These are phyloP conservation scores for Anser cygnoides DNA, from an alignment of 2,113 vertebrate genomes.

Conservation along the genomic window DNA sequence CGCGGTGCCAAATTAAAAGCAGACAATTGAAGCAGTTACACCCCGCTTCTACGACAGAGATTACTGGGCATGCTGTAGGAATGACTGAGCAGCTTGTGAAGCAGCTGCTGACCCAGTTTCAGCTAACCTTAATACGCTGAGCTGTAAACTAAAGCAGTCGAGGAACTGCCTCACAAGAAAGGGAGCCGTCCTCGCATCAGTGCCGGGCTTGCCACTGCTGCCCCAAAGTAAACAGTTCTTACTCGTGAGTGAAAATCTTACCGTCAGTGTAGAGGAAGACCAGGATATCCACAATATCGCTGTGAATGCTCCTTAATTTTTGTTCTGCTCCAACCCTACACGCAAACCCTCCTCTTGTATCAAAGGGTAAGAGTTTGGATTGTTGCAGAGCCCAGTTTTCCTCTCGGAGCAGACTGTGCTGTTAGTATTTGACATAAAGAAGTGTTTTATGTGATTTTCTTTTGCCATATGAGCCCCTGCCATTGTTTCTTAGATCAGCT, in stretches of 20 bases:
- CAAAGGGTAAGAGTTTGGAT: background rate
- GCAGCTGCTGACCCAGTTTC: conserved; percentile 66
- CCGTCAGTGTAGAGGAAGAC: background rate
- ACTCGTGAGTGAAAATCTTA: background rate
- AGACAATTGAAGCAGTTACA: background rate
- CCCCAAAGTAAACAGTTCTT: background rate
- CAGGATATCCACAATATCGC: background rate
- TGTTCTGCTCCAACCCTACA: background rate
- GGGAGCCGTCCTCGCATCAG: background rate
- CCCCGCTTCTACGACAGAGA: background rate
- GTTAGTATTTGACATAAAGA: background rate
- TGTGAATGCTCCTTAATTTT: background rate
- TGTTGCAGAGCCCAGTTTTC: background rate
- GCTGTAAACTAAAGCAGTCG: conserved; percentile 19
- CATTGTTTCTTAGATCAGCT: background rate
- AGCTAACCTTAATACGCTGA: conserved; percentile 24
- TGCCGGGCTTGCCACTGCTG: background rate
- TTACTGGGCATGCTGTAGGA: background rate
- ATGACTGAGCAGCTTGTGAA: conserved; percentile 38
- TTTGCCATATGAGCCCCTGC: background rate
- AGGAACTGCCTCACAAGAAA: background rate
- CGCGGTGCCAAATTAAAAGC: background rate
- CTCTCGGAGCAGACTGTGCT: background rate
- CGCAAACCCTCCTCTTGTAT: background rate
- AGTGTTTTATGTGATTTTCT: background rate